phyloP scores from a whole-genome alignment of 2,797 vertebrate genomes.

The Triplophysa yarkandensis region DNA sequence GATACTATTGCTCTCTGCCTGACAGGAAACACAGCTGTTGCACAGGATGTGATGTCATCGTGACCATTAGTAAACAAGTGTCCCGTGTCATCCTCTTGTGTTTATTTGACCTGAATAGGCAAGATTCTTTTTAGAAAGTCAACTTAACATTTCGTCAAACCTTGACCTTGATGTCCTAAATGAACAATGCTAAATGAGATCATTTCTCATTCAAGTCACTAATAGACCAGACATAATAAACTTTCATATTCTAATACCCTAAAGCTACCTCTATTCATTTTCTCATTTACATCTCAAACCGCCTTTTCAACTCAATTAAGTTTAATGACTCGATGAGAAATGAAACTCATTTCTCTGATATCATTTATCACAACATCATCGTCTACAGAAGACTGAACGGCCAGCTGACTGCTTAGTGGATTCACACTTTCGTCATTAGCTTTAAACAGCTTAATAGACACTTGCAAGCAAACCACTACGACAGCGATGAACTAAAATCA shows the following conservation, averaged over 20 bases:
- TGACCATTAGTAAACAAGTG: slow-evolving; percentile 43
- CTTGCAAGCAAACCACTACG: slow-evolving; percentile 13
- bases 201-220: neutral
- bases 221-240: neutral
- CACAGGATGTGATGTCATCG: slow-evolving; percentile 48
- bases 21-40: slow-evolving; percentile 44
- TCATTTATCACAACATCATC: neutral
- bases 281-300: slow-evolving; percentile 1
- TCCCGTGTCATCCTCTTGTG: slow-evolving; percentile 1
- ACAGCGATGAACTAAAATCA: slow-evolving; percentile 3
- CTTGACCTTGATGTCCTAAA: neutral
- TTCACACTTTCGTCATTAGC: slow-evolving; percentile 38
- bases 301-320: neutral
- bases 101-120: neutral
- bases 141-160: neutral
- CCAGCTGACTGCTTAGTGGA: slow-evolving; percentile 43
- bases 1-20: slow-evolving; percentile 29
- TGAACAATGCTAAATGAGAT: neutral
- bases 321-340: slow-evolving; percentile 2
- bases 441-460: slow-evolving; percentile 15
- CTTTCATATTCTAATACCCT: neutral
- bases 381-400: neutral
- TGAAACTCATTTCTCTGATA: neutral
- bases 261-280: neutral
- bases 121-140: neutral